Conservation (phyloP, 2,113 vertebrate genomes). For the Amphiprion percula region DNA sequence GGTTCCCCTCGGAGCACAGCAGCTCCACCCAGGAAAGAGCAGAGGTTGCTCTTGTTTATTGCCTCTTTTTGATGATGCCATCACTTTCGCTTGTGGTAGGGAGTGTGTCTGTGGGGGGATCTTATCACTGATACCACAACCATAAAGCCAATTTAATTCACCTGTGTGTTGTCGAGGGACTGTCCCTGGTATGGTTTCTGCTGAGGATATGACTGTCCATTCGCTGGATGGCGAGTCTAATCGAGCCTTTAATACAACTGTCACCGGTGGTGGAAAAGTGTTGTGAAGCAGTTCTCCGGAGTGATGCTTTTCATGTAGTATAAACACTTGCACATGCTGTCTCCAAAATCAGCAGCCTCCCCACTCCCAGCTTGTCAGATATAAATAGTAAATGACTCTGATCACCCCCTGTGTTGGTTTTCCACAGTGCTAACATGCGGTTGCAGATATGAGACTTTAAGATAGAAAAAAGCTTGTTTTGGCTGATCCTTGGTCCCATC, state of each 20-base stretch:
- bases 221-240: conserved; percentile 25
- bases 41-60: conserved; percentile 67
- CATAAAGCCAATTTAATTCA: conserved; percentile 68
- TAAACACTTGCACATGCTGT: background rate
- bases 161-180: conserved; percentile 55
- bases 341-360: no score
- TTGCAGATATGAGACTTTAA: no score
- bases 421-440: no score
- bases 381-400: no score
- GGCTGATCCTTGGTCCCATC: no score
- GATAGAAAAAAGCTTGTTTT: no score
- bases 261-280: background rate
- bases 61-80: conserved; percentile 72
- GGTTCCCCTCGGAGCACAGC: conserved; percentile 50
- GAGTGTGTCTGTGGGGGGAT: conserved; percentile 48
- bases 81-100: conserved; percentile 59
- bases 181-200: conserved; percentile 43
- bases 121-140: conserved; percentile 62
- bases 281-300: conserved; percentile 8
- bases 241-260: conserved; percentile 18
- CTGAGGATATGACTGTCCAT: conserved; percentile 48
- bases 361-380: no score
- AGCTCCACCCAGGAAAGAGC: conserved; percentile 59
- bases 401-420: no score
- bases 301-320: background rate